Percentiles rank a stretch among this genome's conserved stretches.
phyloP scores from a whole-genome alignment of 2,797 vertebrate species.

The Dicrostonyx torquatus region DNA sequence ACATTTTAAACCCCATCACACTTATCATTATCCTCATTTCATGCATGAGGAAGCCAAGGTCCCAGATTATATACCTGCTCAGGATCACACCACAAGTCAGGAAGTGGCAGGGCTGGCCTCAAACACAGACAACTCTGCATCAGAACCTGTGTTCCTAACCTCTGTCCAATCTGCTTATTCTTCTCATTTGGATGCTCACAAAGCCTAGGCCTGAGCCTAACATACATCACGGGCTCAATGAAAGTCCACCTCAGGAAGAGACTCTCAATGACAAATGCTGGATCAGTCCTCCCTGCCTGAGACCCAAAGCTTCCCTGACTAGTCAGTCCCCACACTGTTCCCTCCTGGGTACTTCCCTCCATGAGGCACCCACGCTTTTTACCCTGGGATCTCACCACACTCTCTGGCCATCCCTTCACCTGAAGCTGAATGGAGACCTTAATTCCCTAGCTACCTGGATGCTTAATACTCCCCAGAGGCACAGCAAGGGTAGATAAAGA shows the following conservation, averaged over 20 bases:
- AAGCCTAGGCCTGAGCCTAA: not conserved
- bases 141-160: not conserved
- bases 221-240: not conserved
- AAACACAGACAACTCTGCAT: not conserved
- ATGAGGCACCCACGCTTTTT: not conserved
- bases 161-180: not conserved
- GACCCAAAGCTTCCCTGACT: not conserved
- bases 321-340: not conserved
- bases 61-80: not conserved
- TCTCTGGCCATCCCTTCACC: not conserved
- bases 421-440: not conserved
- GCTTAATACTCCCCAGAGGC: not conserved
- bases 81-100: not conserved
- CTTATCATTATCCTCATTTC: not conserved
- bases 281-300: not conserved
- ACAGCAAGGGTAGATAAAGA: not conserved
- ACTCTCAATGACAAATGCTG: not conserved
- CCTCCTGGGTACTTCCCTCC: not conserved
- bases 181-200: not conserved
- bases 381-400: not conserved
- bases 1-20: not conserved
- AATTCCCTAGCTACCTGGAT: not conserved
- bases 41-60: constrained; percentile 2
- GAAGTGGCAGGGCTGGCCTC: not conserved
- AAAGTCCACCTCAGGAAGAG: not conserved